phyloP scores from a whole-genome alignment of 1,140 invertebrate species.

The Armadillidium nasatum region DNA sequence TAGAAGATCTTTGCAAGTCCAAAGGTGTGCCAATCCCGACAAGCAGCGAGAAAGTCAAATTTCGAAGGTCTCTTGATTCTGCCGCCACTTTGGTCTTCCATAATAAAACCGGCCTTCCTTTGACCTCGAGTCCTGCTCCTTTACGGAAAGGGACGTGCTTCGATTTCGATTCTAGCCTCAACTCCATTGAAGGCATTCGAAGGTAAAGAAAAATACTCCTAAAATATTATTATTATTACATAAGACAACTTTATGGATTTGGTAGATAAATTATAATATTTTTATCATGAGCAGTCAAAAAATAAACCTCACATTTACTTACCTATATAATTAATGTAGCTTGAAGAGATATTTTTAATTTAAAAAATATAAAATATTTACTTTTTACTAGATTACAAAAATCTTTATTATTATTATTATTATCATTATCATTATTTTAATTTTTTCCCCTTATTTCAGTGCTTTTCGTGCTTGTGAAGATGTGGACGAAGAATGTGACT shows the following conservation, averaged over 20 bases:
- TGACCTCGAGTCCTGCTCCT: constrained; percentile 83
- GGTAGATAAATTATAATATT: too few relatives aligned
- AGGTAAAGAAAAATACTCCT: too few relatives aligned
- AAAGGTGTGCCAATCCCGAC: constrained; percentile 39
- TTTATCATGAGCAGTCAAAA: too few relatives aligned
- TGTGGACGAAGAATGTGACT: constrained; percentile 30
- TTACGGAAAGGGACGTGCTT: constrained; percentile 69
- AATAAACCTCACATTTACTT: too few relatives aligned
- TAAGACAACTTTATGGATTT: too few relatives aligned
- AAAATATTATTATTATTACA: too few relatives aligned
- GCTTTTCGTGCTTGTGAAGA: constrained; percentile 32
- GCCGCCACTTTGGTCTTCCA: constrained; percentile 81
- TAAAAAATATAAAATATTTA: too few relatives aligned
- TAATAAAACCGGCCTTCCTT: constrained; percentile 65
- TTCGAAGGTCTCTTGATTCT: constrained; percentile 68
- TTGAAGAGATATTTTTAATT: too few relatives aligned
- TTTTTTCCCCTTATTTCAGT: constrained; percentile 4
- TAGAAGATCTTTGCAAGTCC: constrained; percentile 31
- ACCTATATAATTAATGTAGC: too few relatives aligned
- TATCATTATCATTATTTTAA: too few relatives aligned
- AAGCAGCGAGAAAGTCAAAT: constrained; percentile 54
- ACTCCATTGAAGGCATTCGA: constrained; percentile 73
- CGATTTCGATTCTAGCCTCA: constrained; percentile 78
- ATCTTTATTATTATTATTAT: too few relatives aligned
- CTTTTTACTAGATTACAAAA: too few relatives aligned